Evolutionary conservation across 2,888 invertebrate genomes (phyloP).

Genomic region (Lithophane semibrunnea): DNA sequence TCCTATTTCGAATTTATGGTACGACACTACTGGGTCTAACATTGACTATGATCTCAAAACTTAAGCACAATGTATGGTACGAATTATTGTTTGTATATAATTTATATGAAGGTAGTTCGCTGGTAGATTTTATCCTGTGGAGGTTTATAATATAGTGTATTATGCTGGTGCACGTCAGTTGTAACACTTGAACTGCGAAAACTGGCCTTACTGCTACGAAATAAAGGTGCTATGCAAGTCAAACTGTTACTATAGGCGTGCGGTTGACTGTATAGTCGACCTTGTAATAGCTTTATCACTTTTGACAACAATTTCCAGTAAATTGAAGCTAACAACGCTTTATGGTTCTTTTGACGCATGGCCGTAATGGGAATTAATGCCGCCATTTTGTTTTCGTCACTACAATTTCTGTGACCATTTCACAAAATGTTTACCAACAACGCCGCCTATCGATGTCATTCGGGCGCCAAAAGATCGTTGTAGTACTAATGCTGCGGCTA

Average conservation of each 20-base stretch:
- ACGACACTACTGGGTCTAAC: slow-evolving; percentile 45
- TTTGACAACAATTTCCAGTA: neutral
- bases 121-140: slow-evolving; percentile 8
- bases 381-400: no score
- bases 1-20: slow-evolving; percentile 60
- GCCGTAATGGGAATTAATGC: no score
- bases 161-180: neutral
- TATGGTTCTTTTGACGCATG: neutral
- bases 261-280: neutral
- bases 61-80: slow-evolving; percentile 45
- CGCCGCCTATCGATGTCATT: no score
- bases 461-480: neutral
- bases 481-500: neutral
- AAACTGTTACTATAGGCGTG: neutral
- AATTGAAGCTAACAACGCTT: neutral
- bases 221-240: neutral
- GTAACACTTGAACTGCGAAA: neutral
- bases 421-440: no score
- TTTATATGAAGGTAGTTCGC: slow-evolving; percentile 36
- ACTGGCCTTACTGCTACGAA: neutral
- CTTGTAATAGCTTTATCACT: neutral
- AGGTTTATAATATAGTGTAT: slow-evolving; percentile 16
- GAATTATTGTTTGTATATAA: slow-evolving; percentile 52
- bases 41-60: slow-evolving; percentile 58
- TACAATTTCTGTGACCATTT: no score